A percentile compares a stretch with the other conserved stretches of the same genome.
Evolutionary conservation across 1,140 invertebrate genomes (phyloP).

Genomic region (Tetramorium parvispinum): DNA sequence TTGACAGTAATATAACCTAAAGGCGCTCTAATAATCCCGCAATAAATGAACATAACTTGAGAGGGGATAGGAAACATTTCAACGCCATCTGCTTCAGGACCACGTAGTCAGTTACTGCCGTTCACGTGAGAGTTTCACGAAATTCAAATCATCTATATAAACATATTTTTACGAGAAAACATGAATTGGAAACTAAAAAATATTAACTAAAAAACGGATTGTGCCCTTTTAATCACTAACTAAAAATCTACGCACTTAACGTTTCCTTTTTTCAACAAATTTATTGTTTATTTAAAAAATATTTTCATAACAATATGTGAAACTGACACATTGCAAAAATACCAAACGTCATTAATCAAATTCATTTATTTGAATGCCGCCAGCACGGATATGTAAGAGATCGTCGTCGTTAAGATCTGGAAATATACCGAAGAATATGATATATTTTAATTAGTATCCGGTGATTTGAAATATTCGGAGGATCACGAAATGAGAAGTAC

Average conservation of each 20-base stretch:
- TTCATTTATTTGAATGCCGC: neutral
- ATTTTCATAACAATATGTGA: neutral
- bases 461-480: neutral
- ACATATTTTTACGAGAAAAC: neutral
- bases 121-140: too few relatives aligned
- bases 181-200: too few relatives aligned
- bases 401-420: neutral
- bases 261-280: neutral
- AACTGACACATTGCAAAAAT: neutral
- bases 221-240: neutral
- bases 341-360: neutral
- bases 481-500: neutral
- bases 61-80: too few relatives aligned
- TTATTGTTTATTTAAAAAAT: neutral
- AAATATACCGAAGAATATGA: neutral
- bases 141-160: neutral
- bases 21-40: too few relatives aligned
- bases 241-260: neutral
- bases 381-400: neutral
- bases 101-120: too few relatives aligned
- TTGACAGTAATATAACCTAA: neutral
- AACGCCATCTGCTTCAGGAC: too few relatives aligned
- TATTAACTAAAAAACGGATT: too few relatives aligned
- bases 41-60: too few relatives aligned
- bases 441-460: neutral